Base-by-base conservation (phyloP, 2,113 vertebrate species). In the Lophochroa leadbeateri region DNA sequence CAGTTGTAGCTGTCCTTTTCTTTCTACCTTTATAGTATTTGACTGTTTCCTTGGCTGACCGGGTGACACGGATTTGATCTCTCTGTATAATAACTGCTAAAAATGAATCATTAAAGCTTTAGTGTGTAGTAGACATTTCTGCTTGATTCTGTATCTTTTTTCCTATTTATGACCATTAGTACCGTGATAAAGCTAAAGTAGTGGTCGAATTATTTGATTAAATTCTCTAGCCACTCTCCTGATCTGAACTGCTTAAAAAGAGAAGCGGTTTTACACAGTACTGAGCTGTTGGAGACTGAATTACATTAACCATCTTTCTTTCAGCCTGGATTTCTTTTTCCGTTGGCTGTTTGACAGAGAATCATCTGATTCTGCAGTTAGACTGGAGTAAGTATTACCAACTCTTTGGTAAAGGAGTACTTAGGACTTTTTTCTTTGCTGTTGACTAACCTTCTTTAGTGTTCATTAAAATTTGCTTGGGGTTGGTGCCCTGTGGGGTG, bases 291-390 rank as follows among this genome's bases (percentile, higher is more conserved):
- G 47, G 47, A 75, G 86, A 52, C 60, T 95, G 46, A 92, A 75
- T 78, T 58, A 61, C 43, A 41, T 78, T 46, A 72, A 82, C 43
- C 11, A 1, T 92, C 41, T 97, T 81, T 96, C 71, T 98, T 98
- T 55, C 96, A 99, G 99, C 96, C 97, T 99, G 74, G 99, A 99
- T 10, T 97, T 99, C 82, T 99, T 99, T 97, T 99, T 99, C 94
- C 98, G 98, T 27, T 99, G 99, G 99, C 96, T 99, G 39, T 99
- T 99, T 97, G 99, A 99, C 96, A 98, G 97, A 92, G 43, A 92
- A 53, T 98, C 98, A 2, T 97, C 98, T 11, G 94, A 97, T 16
- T 86, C 86, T 46, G 98, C 98, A 70, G 52, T 99, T 64, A 97
- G 98, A 67, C 98, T 99, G 97, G 99, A 99, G 99, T 99, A 98